Percentiles rank a stretch among this genome's conserved stretches.
phyloP scores from a whole-genome alignment of 2,113 vertebrate genomes.

The Epinephelus moara region DNA sequence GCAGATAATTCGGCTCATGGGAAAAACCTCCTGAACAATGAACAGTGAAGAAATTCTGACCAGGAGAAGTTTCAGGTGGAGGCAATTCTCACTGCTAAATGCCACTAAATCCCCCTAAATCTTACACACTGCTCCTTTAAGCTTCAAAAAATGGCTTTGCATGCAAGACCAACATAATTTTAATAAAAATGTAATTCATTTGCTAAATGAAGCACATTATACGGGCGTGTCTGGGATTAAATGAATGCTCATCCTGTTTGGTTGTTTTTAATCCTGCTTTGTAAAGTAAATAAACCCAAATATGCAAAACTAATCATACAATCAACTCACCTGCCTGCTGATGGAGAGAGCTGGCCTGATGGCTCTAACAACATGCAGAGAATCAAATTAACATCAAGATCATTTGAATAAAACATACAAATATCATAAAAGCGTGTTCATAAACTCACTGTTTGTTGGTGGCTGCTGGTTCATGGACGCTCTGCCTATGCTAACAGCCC shows the following conservation, averaged over 20 bases:
- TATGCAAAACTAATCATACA: background rate
- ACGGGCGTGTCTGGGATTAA: background rate
- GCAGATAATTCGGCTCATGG: no score
- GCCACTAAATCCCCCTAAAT: no score
- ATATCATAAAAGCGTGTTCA: background rate
- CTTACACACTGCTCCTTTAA: background rate
- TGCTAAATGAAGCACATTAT: background rate
- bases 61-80: no score
- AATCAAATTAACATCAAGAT: conserved; percentile 1
- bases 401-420: background rate
- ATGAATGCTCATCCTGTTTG: background rate
- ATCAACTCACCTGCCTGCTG: conserved; percentile 87
- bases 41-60: no score
- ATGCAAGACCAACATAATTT: background rate
- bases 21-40: no score
- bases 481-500: conserved; percentile 40
- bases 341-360: conserved; percentile 82
- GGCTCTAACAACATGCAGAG: conserved; percentile 75
- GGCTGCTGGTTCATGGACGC: conserved; percentile 59
- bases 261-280: background rate
- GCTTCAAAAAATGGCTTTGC: background rate
- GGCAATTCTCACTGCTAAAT: no score
- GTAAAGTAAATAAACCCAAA: background rate
- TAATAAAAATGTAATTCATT: background rate
- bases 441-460: conserved; percentile 45